A percentile compares a stretch with the other conserved stretches of the same genome.
These are phyloP conservation scores for Oryzias curvinotus DNA, from an alignment of 2,113 vertebrate species.

Conservation along the genomic window DNA sequence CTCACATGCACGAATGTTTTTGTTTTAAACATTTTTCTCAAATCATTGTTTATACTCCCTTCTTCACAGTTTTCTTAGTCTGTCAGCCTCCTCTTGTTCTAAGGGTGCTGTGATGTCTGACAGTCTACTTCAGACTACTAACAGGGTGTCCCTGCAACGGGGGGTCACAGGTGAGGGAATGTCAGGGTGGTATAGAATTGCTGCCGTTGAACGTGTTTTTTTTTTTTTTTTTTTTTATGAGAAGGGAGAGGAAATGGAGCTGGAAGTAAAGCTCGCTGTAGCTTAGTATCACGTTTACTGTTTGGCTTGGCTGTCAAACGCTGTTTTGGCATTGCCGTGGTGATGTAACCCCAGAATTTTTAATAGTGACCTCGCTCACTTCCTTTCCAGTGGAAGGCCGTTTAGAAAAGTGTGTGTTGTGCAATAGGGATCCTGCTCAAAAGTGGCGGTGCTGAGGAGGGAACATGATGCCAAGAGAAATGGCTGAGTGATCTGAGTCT, in stretches of 20 bases:
- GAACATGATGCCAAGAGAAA: constrained; percentile 29
- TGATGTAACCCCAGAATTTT: constrained; percentile 48
- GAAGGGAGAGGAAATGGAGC: constrained; percentile 52
- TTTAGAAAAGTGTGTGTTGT: constrained; percentile 20
- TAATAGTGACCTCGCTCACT: constrained; percentile 51
- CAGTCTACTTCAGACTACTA: constrained; percentile 26
- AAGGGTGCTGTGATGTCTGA: constrained; percentile 21
- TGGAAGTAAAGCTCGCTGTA: constrained; percentile 59
- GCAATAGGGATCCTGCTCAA: constrained; percentile 20
- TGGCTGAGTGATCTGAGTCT: constrained; percentile 28
- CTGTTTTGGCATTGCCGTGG: constrained; percentile 56
- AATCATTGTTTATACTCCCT: constrained; percentile 21
- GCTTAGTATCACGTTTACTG: constrained; percentile 54
- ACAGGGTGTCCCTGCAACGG: constrained; percentile 12
- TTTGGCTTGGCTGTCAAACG: constrained; percentile 63
- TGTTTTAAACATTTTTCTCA: constrained; percentile 21
- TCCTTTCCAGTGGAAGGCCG: constrained; percentile 31
- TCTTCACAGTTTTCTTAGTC: constrained; percentile 8
- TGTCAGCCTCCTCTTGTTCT: constrained; percentile 21
- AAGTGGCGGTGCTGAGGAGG: neutral
- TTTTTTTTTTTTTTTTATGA: constrained; percentile 37
- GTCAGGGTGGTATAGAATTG: constrained; percentile 18
- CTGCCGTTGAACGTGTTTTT: constrained; percentile 32
- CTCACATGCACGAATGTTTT: constrained; percentile 28
- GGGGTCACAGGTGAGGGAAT: constrained; percentile 28